phyloP scores from a whole-genome alignment of 2,113 vertebrate genomes.

The Puma concolor region DNA sequence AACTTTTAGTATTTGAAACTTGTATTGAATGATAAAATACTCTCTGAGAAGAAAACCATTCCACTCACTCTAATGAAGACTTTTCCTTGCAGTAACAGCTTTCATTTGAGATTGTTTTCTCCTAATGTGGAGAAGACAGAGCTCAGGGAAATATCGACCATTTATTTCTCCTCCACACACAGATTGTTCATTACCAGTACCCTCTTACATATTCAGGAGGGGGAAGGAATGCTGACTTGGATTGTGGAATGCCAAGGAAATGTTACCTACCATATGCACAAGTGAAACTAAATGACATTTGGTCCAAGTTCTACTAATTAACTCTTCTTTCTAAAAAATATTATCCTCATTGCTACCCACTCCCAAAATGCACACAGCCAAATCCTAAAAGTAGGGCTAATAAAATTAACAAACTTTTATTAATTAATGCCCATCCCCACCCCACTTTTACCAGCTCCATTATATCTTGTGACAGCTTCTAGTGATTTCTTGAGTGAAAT shows the following conservation, averaged over 20 bases:
- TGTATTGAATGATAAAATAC: not conserved
- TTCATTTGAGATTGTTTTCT: not conserved
- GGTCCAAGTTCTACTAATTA: not conserved
- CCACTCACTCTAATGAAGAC: not conserved
- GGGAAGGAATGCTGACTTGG: not conserved
- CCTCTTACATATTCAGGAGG: not conserved
- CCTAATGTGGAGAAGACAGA: not conserved
- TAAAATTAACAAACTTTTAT: not conserved
- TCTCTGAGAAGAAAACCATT: not conserved
- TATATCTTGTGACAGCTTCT: not conserved
- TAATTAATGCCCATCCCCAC: not conserved
- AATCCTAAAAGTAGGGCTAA: not conserved
- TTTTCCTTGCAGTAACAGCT: not conserved
- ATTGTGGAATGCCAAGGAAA: not conserved
- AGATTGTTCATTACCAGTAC: not conserved
- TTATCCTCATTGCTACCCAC: not conserved
- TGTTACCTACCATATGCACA: not conserved
- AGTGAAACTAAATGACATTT: not conserved
- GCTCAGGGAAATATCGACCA: not conserved
- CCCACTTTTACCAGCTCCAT: not conserved
- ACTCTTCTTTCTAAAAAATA: not conserved
- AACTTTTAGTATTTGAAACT: not conserved
- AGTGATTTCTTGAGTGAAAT: conserved; percentile 2
- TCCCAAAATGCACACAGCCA: not conserved
- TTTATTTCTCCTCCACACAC: not conserved